phyloP scores from a whole-genome alignment of 2,797 vertebrate genomes.

The Sternarchorhynchus goeldii region DNA sequence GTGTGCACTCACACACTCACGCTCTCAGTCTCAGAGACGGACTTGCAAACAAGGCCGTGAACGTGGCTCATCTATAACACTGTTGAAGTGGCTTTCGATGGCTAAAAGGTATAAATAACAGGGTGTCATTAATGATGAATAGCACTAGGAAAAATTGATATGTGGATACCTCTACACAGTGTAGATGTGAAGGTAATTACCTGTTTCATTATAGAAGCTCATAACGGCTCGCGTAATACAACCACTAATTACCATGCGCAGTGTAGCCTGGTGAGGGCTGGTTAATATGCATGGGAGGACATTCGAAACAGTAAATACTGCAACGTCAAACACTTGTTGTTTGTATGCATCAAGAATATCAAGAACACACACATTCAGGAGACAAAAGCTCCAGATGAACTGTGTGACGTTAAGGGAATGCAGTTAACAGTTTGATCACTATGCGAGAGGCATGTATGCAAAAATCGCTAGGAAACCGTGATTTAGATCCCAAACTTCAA shows the following conservation, averaged over 20 bases:
- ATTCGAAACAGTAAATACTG: conserved; percentile 25
- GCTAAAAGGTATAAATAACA: conserved; percentile 12
- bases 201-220: conserved; percentile 42
- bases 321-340: conserved; percentile 44
- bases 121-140: conserved; percentile 17
- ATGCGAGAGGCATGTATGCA: too few relatives aligned
- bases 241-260: conserved; percentile 52
- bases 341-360: conserved; percentile 22
- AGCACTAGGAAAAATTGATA: neutral
- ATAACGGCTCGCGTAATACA: conserved; percentile 49
- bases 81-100: conserved; percentile 14
- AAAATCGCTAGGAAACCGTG: too few relatives aligned
- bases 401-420: too few relatives aligned
- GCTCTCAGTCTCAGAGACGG: neutral
- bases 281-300: conserved; percentile 50
- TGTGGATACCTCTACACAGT: conserved; percentile 15
- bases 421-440: too few relatives aligned
- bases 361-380: neutral
- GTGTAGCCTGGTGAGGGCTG: conserved; percentile 33
- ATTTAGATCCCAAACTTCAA: too few relatives aligned
- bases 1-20: neutral
- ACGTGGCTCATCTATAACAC: neutral
- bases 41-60: neutral
- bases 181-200: conserved; percentile 43
- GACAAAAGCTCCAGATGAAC: too few relatives aligned